Conservation (phyloP, 2,888 invertebrate genomes). For the Rotaria macrura region DNA sequence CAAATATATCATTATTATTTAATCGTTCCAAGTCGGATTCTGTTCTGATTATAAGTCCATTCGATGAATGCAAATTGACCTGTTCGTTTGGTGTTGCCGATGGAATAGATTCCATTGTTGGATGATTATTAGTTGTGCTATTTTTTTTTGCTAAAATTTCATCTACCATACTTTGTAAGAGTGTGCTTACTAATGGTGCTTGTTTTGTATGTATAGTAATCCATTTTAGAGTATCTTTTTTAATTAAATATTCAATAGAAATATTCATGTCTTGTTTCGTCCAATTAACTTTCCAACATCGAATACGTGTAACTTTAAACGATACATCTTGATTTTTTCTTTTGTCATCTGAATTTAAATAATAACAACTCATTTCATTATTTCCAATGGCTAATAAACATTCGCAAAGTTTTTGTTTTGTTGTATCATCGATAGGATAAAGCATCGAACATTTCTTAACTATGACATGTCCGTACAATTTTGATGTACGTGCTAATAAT, state of each 20-base stretch:
- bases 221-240: slow-evolving; percentile 82
- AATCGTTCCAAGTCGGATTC: neutral
- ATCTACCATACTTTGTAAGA: slow-evolving; percentile 86
- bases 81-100: neutral
- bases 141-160: slow-evolving; percentile 60
- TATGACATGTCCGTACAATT: neutral
- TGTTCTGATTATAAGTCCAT: neutral
- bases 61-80: neutral
- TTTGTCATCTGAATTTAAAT: neutral
- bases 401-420: neutral
- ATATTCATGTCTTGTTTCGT: slow-evolving; percentile 59
- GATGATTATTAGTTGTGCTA: slow-evolving; percentile 36
- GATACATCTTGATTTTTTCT: slow-evolving; percentile 59
- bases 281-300: slow-evolving; percentile 82
- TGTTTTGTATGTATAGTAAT: slow-evolving; percentile 78
- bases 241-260: slow-evolving; percentile 85
- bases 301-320: slow-evolving; percentile 86
- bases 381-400: neutral
- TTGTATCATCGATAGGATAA: neutral
- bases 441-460: neutral
- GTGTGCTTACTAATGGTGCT: slow-evolving; percentile 83
- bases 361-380: neutral
- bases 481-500: neutral
- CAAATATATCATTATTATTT: neutral
- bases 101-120: neutral